Evolutionary conservation across 2,888 invertebrate genomes (phyloP).

Genomic region (Unio pictorum): DNA sequence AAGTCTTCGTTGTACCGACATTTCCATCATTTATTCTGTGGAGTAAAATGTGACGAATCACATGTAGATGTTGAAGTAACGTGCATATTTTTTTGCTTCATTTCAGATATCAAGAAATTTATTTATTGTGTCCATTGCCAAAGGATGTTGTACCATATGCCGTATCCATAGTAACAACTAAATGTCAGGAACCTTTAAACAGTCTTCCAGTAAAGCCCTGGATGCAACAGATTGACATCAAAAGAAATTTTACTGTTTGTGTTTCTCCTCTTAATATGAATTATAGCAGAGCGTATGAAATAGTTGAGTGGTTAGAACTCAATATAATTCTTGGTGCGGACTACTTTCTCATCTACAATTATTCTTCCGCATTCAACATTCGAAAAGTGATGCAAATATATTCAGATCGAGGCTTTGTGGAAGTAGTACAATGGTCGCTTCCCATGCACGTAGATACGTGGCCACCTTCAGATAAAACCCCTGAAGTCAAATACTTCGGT

Average conservation of each 20-base stretch:
- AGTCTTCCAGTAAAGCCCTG: too few relatives aligned
- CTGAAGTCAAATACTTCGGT: constrained; percentile 65
- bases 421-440: constrained; percentile 61
- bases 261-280: constrained; percentile 51
- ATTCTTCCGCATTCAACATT: constrained; percentile 51
- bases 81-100: too few relatives aligned
- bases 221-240: neutral
- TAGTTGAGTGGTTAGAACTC: constrained; percentile 68
- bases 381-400: constrained; percentile 52
- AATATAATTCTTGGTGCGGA: constrained; percentile 64
- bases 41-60: too few relatives aligned
- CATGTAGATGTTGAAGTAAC: too few relatives aligned
- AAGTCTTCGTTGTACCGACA: too few relatives aligned
- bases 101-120: neutral
- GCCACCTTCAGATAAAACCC: constrained; percentile 13
- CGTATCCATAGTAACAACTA: neutral
- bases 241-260: constrained; percentile 50
- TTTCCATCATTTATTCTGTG: too few relatives aligned
- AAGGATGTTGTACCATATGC: neutral
- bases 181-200: too few relatives aligned
- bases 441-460: constrained; percentile 50
- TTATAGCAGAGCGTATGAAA: constrained; percentile 53
- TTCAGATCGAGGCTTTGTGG: constrained; percentile 41
- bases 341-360: constrained; percentile 62
- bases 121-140: constrained; percentile 3